Evolutionary conservation across 2,797 vertebrate genomes (phyloP).

Genomic region (Tachyglossus aculeatus): DNA sequence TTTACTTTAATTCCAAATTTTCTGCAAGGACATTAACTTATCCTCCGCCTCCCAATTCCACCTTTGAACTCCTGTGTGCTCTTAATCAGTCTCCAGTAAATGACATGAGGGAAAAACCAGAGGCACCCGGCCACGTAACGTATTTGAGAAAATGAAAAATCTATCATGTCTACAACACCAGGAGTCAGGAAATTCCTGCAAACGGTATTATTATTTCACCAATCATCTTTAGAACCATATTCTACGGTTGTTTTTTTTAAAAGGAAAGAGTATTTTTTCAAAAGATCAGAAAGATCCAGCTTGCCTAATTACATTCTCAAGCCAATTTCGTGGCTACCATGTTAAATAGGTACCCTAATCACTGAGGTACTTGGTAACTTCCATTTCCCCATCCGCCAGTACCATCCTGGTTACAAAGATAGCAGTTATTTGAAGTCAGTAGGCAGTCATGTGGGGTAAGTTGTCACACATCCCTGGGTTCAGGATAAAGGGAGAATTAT

Average conservation of each 20-base stretch:
- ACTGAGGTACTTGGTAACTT: too few species aligned
- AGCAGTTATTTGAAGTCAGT: background rate
- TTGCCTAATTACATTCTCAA: background rate
- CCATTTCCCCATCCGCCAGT: background rate
- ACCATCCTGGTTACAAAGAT: background rate
- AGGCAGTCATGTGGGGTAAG: background rate
- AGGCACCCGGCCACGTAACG: background rate
- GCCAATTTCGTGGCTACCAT: background rate
- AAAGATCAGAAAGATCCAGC: fast-evolving
- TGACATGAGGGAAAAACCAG: background rate
- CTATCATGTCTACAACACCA: too few species aligned
- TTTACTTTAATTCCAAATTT: background rate
- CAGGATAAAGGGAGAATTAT: background rate
- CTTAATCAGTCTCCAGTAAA: background rate
- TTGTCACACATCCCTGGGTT: background rate
- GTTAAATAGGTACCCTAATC: background rate
- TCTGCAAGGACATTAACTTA: background rate
- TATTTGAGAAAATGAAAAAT: background rate
- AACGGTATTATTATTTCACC: too few species aligned
- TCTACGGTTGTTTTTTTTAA: too few species aligned
- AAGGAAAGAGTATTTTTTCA: too few species aligned
- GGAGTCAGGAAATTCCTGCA: too few species aligned
- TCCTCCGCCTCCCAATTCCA: background rate
- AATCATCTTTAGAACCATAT: too few species aligned
- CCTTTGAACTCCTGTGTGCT: background rate